phyloP scores from a whole-genome alignment of 2,113 vertebrate genomes.

The Pangasianodon hypophthalmus region DNA sequence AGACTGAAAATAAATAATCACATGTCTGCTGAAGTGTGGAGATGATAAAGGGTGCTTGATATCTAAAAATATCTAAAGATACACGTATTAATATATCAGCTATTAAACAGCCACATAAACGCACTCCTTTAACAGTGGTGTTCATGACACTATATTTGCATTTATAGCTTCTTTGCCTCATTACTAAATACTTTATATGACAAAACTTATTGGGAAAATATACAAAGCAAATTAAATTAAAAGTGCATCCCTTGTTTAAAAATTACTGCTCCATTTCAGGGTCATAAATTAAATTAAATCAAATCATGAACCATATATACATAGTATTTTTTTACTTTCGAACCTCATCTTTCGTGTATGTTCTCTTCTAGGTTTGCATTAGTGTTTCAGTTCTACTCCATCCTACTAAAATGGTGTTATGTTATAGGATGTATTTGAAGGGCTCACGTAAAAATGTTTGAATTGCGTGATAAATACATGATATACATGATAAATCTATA shows the following conservation, averaged over 20 bases:
- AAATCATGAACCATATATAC: background rate
- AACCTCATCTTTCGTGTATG: background rate
- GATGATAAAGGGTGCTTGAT: conserved; percentile 29
- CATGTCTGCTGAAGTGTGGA: conserved; percentile 28
- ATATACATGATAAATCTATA: background rate
- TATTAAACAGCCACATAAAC: background rate
- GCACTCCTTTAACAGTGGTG: background rate
- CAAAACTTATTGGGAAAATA: no score
- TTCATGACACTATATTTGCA: background rate
- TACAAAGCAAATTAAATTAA: background rate
- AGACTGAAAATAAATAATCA: conserved; percentile 16
- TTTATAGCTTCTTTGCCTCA: background rate
- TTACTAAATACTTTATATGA: background rate
- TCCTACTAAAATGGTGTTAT: background rate
- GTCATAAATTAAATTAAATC: background rate
- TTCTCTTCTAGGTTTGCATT: background rate
- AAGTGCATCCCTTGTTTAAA: background rate
- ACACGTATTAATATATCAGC: conserved; percentile 1
- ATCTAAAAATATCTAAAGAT: conserved; percentile 35
- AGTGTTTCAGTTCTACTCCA: background rate
- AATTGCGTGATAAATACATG: background rate
- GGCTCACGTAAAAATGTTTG: background rate
- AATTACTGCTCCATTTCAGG: background rate
- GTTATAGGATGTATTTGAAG: background rate
- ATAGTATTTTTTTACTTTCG: background rate